Evolutionary conservation across 2,113 vertebrate genomes (phyloP), one percentile per base, ranked within the genome.

Genomic region (Thymallus thymallus): DNA sequence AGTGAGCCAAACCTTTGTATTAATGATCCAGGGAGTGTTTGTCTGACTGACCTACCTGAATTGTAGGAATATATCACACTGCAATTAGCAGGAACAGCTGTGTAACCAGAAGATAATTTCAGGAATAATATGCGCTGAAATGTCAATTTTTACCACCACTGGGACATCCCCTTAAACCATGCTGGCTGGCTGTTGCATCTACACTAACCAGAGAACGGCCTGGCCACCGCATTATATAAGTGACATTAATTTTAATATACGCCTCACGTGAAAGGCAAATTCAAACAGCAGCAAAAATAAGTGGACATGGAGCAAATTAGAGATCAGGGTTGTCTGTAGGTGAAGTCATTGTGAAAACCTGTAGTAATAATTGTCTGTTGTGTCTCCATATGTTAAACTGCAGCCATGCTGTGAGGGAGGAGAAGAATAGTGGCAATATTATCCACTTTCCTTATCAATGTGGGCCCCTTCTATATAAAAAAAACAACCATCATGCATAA

Each of bases 91-190:
- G 67, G 56, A 79, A 79, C 77, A 79, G 72, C 77, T 74, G 72
- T 69, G 56, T 58, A 61, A 56, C 26, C 63, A 30, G 56, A 46
- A 41, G 32, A 72, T 24, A 69, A 78, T 56, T 71, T 63, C 16
- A 20, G 64, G 72, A 67, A 51, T 81, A 81, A 81, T 81, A 77
- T 72, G 76, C 58, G 68, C 55, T 72, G 63, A 81, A 81, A 82
- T 82, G 76, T 82, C 80, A 78, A 58, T 63, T 75, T 79, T 75
- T 26, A 75, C 68, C 61, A 46, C 80, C 75, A 68, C 12, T 5
- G 75, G 70, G 79, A 76, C 65, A 10, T 41, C 9, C 35, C 35
- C 35, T 69, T 69, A 75, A 61, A 70, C 24, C 46, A 51, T 20
- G 29, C 16, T 51, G 48, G 48, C 30, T 51, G 13, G 4, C 58